phyloP scores from a whole-genome alignment of 2,797 vertebrate species.

The Onychomys torridus region DNA sequence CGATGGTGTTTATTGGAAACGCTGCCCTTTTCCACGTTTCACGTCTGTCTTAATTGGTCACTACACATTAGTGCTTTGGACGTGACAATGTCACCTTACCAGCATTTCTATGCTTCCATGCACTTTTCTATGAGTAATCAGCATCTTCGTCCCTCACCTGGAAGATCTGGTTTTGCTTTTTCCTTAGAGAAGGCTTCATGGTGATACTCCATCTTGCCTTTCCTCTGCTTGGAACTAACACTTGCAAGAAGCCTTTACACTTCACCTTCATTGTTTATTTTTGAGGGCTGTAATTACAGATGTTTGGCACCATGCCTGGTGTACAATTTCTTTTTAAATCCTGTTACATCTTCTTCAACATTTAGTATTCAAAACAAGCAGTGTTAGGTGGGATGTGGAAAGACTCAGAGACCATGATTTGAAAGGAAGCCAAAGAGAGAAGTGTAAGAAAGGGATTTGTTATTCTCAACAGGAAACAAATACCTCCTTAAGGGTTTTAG shows the following conservation, averaged over 20 bases:
- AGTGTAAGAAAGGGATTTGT: not conserved
- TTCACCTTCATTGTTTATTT: not conserved
- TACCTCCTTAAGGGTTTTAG: not conserved
- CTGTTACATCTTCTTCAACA: not conserved
- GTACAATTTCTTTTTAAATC: not conserved
- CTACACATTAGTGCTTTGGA: not conserved
- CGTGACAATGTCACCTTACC: not conserved
- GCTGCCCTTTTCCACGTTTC: not conserved
- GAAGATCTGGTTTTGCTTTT: not conserved
- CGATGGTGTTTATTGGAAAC: not conserved
- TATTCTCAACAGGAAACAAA: not conserved
- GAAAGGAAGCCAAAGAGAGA: not conserved
- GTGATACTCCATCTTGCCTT: not conserved
- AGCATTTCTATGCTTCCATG: not conserved
- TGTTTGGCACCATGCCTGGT: not conserved
- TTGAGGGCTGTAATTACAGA: not conserved
- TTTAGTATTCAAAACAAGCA: slow-evolving; percentile 34
- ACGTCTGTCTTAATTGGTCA: not conserved
- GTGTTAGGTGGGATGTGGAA: not conserved
- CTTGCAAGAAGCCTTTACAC: not conserved
- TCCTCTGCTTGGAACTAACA: not conserved
- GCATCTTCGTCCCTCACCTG: not conserved
- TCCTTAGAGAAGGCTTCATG: not conserved
- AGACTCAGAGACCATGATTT: not conserved
- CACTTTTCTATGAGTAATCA: not conserved